Conservation (phyloP, 2,113 vertebrate genomes). For the Anhinga anhinga region DNA sequence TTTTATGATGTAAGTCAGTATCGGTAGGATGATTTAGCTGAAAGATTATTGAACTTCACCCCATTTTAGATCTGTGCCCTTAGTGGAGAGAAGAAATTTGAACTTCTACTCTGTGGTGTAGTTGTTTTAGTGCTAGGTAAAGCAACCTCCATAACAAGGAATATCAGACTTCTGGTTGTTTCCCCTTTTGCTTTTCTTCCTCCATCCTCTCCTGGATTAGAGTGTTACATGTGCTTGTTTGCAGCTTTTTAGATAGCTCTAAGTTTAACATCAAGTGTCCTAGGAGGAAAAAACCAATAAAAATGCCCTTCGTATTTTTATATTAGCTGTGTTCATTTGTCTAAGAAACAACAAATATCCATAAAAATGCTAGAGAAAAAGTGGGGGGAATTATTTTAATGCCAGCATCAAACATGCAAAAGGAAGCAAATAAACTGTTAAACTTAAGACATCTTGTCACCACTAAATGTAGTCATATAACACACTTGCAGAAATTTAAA, state of each 20-base stretch:
- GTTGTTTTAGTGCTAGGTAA: not conserved
- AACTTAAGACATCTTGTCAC: conserved; percentile 4
- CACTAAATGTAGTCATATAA: not conserved
- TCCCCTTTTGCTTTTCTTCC: not conserved
- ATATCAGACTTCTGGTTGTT: not conserved
- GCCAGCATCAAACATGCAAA: not conserved
- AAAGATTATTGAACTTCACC: not conserved
- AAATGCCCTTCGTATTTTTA: not conserved
- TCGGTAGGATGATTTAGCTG: not conserved
- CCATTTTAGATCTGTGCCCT: not conserved
- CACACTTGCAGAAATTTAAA: conserved; percentile 29
- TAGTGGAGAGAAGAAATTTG: not conserved
- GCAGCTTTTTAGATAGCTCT: not conserved
- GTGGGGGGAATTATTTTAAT: not conserved
- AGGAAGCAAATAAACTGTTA: conserved; percentile 16
- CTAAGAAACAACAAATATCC: not conserved
- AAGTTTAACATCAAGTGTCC: not conserved
- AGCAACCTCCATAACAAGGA: not conserved
- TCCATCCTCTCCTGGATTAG: not conserved
- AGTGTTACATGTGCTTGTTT: not conserved
- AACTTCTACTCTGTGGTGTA: not conserved
- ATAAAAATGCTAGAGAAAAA: not conserved
- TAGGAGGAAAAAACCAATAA: not conserved
- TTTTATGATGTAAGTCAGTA: not conserved
- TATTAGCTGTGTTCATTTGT: not conserved